These are phyloP conservation scores for Petromus typicus DNA, from an alignment of 2,113 vertebrate species.

Conservation along the genomic window DNA sequence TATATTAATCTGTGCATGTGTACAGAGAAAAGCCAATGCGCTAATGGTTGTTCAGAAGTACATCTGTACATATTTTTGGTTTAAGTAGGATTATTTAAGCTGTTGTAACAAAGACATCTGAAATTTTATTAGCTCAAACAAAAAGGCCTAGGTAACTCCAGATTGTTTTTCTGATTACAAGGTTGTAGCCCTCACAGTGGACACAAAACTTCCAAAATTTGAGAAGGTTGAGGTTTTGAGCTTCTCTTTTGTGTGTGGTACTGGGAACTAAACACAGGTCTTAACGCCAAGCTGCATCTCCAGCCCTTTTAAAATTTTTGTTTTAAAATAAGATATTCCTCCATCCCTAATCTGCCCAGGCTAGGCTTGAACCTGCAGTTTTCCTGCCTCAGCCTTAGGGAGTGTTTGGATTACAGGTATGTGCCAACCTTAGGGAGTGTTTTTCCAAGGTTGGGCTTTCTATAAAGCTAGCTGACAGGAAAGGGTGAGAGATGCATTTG, in stretches of 20 bases:
- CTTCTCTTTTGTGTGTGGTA: not conserved
- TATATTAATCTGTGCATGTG: not conserved
- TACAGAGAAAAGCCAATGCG: not conserved
- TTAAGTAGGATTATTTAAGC: not conserved
- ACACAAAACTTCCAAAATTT: not conserved
- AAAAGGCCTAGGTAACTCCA: not conserved
- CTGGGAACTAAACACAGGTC: not conserved
- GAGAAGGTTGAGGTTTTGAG: not conserved
- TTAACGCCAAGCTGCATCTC: not conserved
- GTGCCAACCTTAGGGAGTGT: not conserved
- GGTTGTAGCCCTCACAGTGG: not conserved
- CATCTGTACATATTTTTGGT: not conserved
- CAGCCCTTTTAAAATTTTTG: not conserved
- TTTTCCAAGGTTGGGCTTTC: not conserved
- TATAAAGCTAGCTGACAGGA: not conserved
- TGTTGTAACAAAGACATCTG: not conserved
- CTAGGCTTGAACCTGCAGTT: not conserved
- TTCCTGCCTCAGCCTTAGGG: not conserved
- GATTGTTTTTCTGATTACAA: not conserved
- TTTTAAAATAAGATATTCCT: not conserved
- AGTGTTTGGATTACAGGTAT: not conserved
- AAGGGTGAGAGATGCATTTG: not conserved
- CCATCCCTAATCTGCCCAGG: not conserved
- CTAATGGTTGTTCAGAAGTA: not conserved
- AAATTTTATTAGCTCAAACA: not conserved